Base-by-base conservation (phyloP, 2,113 vertebrate genomes). In the Leptobrachium leishanense region DNA sequence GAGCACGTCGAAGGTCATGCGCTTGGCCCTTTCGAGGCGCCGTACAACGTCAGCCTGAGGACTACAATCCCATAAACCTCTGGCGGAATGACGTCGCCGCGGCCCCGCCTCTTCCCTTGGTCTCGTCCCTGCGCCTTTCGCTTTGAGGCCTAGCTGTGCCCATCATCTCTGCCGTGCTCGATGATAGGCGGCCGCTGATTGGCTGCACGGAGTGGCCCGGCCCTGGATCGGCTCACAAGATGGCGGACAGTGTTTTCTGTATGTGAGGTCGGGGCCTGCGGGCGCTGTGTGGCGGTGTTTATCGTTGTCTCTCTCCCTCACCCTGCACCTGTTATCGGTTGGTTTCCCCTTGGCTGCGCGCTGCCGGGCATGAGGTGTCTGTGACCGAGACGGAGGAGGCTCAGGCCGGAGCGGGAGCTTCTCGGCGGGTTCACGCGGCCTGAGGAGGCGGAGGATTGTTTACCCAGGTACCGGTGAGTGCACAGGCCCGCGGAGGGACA, bases 161-260 rank as follows among this genome's bases (percentile, higher is more conserved):
- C 54, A 77, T 31, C 20, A 31, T 77, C 75, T 68, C 6, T 10
- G 1, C 3, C 12, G 50, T 31, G 68, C 67, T 79, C 57, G 1
- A 20, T 3, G 3, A 1, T 6, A 66, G 8, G 31, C 12, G 31
- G 15, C 11, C 9, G 39, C 4, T 79, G 62, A 79, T 79, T 79
- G 77, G 77, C 40, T 64, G 8, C 13, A 5, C 9, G 3, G 2
- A 55, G 5, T 39, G 62, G 44, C 40, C 59, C 62, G 69, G 66
- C 62, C 69, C 59, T 57, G 42, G 46, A 50, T 72, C 64, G 69
- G 69, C 69, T 72, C 55, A 15, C 59, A 79, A 79, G 69, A 79
- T 79, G 77, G 77, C 77, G 77, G 63, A 43, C 31, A 57, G 46
- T 72, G 69, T 79, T 72, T 79, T 50, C 72, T 79, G 77, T 79